A percentile compares a stretch with the other conserved stretches of the same genome.
Conservation (phyloP, 92 coral and sea anemone species). For the Virgularia gustaviana region DNA sequence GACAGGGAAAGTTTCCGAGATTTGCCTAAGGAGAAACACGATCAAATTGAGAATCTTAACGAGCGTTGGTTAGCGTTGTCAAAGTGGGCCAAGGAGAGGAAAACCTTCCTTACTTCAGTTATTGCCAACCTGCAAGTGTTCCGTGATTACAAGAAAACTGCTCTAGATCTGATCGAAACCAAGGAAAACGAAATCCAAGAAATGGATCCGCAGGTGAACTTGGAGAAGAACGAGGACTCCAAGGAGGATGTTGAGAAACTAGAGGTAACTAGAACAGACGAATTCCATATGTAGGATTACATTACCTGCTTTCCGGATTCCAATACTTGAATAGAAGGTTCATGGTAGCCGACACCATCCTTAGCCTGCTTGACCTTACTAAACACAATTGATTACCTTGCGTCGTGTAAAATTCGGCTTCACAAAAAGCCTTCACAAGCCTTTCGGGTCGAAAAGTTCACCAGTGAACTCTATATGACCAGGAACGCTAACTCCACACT, state of each 20-base stretch:
- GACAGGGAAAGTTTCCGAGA: slow-evolving; percentile 7
- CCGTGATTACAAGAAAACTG: neutral
- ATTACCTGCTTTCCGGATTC: neutral
- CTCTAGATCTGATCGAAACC: neutral
- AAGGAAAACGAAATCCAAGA: slow-evolving; percentile 10
- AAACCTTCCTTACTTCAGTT: slow-evolving; percentile 12
- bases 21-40: neutral
- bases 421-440: too few relatives aligned
- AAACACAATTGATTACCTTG: too few relatives aligned
- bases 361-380: too few relatives aligned
- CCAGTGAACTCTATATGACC: too few relatives aligned
- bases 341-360: too few relatives aligned
- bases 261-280: slow-evolving; percentile 4
- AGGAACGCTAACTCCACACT: too few relatives aligned
- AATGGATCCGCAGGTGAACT: neutral
- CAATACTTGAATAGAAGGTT: neutral
- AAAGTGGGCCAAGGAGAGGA: slow-evolving; percentile 11
- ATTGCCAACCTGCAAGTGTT: slow-evolving; percentile 20
- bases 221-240: neutral
- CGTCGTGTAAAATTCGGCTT: too few relatives aligned
- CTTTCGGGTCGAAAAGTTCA: too few relatives aligned
- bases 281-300: neutral
- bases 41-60: slow-evolving; percentile 6
- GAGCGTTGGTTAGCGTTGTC: slow-evolving; percentile 19
- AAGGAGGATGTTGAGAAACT: slow-evolving; percentile 6